A percentile compares a stretch with the other conserved stretches of the same genome.
Evolutionary conservation across 2,797 vertebrate species (phyloP).

Genomic region (Siniperca scherzeri): DNA sequence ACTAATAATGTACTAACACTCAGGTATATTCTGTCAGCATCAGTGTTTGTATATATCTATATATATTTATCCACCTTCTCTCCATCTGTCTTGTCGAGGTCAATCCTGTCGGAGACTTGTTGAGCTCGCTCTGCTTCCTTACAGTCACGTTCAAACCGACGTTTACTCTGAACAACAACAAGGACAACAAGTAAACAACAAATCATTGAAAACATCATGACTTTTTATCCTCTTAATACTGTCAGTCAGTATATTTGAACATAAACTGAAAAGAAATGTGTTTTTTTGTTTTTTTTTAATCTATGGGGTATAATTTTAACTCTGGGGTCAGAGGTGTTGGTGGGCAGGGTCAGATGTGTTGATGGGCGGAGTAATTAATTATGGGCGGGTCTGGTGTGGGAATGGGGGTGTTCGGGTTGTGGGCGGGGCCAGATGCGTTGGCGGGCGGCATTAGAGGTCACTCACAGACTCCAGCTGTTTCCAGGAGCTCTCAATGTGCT

Average conservation of each 20-base stretch:
- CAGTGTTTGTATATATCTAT: neutral
- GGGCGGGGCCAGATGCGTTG: neutral
- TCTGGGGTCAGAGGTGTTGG: neutral
- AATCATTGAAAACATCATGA: neutral
- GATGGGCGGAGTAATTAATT: too few species aligned
- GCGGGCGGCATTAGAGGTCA: constrained; percentile 7
- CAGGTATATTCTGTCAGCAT: neutral
- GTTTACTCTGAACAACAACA: constrained; percentile 89
- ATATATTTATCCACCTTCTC: constrained; percentile 88
- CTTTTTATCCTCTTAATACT: neutral
- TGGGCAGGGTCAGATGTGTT: too few species aligned
- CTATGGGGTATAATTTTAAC: neutral
- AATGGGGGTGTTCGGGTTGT: too few species aligned
- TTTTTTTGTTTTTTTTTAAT: neutral
- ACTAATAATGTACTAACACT: neutral
- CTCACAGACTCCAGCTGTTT: constrained; percentile 98
- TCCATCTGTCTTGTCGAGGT: constrained; percentile 96
- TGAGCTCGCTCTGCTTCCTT: constrained; percentile 96
- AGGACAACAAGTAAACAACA: neutral
- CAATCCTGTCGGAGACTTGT: constrained; percentile 94
- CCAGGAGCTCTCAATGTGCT: constrained; percentile 97
- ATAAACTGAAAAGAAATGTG: neutral
- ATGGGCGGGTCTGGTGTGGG: too few species aligned
- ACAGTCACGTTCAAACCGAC: constrained; percentile 95
- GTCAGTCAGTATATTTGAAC: neutral